Base-by-base conservation (phyloP, 2,888 invertebrate genomes). In the Drosophila sordidula region DNA sequence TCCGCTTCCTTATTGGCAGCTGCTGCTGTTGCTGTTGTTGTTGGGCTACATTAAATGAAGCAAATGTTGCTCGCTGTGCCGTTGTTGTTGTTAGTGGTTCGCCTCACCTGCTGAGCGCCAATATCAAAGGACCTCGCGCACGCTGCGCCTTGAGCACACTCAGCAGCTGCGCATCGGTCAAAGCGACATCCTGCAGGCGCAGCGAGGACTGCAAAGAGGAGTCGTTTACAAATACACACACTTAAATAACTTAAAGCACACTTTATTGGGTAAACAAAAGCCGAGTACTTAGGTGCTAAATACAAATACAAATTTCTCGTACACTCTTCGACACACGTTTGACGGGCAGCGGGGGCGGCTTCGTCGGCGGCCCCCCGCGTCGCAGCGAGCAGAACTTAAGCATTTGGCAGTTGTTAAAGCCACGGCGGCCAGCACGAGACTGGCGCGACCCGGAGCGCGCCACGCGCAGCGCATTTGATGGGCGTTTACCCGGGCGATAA, bases 361-460 rank as follows among this genome's bases (percentile, higher is more conserved):
- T 22, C 38, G 59, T 4, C n/a, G 75, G 56, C 66, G 45, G 59
- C 45, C 51, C 54, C 25, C 63, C 45, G 59, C 71, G 77, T 41
- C 86, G 80, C 51, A 87, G 77, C 47, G 91, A 91, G 67, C 92
- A 91, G 63, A 91, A 91, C 58, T 91, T 91, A 49, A 91, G 78
- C 92, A 91, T 91, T 56, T 78, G 44, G 42, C 42, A n/a, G 12
- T n/a, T 26, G 66, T 52, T 32, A 14, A 14, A 29, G 18, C 46
- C 25, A 54, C 54, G 29, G 56, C 29, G 6, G 59, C 45, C 51
- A 45, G 11, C 38, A 46, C 50, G 2, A 47, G 38, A 78, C 81
- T 73, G 57, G 32, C 52, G 9, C 29, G 18, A 18, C 18, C 18
- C 18, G 18, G 18, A 18, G 9, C 22, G n/a, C n/a, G n/a, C n/a